Base-by-base conservation (phyloP, 2,888 invertebrate genomes). In the Tinea semifulvella region DNA sequence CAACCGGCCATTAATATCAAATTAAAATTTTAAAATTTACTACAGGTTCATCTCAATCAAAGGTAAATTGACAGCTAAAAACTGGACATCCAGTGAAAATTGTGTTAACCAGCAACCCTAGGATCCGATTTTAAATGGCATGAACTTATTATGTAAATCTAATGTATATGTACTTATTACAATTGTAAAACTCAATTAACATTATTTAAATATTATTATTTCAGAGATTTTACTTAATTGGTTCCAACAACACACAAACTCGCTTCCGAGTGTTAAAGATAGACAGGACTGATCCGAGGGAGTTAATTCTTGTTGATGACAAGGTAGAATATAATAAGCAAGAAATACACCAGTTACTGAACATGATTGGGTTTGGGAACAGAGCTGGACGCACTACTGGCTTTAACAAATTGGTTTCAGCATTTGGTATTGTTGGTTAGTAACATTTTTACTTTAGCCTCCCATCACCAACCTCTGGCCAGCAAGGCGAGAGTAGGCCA, bases 221-320 rank as follows among this genome's bases (percentile, higher is more conserved):
- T 4, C 71, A 97, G 94, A 89, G 93, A 61, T 94, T 93, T 67
- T 98, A 94, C 72, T 80, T 99, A 39, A 94, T 99, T 61, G 99
- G 98, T 3, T 96, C 96, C 10, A 98, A 98, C 64, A 94, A 94
- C 59, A 91, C 92, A 0, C 89, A 96, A 64, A 94, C 92, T 0
- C 85, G 92, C 45, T 98, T 96, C 64, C 84, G 96, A 48, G 90
- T 98, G 0, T 82, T 99, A 11, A 96, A 95, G 76, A 96, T 99
- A 53, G 97, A 98, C 66, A 84, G 98, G 46, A 92, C 91, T 48
- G 93, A 94, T 58, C 87, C 91, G 0, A 87, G 85, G 58, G 90
- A 93, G 31, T 70, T 97, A 35, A 82, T 87, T 48, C 84, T 96
- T 8, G 87, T 91, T 43, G 97, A 98, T 77, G 96, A 97, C 67